A percentile compares a stretch with the other conserved stretches of the same genome.
These are phyloP conservation scores for Philhelius pedissequus DNA, from an alignment of 2,888 invertebrate species.

Conservation along the genomic window DNA sequence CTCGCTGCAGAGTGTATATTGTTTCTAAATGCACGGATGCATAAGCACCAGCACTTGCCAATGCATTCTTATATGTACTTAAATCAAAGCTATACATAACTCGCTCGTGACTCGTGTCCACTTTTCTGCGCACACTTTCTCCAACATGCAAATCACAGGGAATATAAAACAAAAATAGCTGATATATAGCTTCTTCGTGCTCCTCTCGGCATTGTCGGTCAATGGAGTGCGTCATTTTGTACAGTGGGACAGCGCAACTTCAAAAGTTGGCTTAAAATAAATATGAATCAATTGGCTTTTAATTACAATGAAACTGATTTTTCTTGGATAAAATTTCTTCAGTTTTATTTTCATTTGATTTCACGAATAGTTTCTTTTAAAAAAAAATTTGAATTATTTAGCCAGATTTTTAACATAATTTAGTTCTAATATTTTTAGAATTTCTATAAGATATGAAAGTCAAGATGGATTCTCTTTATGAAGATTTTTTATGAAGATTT, in stretches of 20 bases:
- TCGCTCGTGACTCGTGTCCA: slow-evolving; percentile 61
- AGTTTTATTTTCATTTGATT: too few species aligned
- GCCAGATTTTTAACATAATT: too few species aligned
- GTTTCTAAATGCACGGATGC: slow-evolving; percentile 35
- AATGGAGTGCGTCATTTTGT: neutral
- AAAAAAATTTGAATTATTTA: too few species aligned
- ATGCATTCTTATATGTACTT: slow-evolving; percentile 50
- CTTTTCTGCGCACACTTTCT: slow-evolving; percentile 61
- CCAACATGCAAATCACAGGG: neutral
- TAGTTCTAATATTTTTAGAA: too few species aligned
- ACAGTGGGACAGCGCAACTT: neutral
- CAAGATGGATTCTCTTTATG: too few species aligned
- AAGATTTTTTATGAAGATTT: too few species aligned
- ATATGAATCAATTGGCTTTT: neutral
- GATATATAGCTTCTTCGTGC: neutral
- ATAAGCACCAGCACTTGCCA: slow-evolving; percentile 15
- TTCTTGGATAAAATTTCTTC: too few species aligned
- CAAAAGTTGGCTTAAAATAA: too few species aligned
- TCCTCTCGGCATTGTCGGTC: neutral
- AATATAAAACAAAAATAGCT: neutral
- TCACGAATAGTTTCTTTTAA: too few species aligned
- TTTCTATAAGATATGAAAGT: too few species aligned
- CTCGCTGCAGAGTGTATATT: neutral
- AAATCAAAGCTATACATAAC: slow-evolving; percentile 54
- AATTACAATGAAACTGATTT: neutral